Conservation (phyloP, 2,113 vertebrate species). For the Lucifuga dentata region DNA sequence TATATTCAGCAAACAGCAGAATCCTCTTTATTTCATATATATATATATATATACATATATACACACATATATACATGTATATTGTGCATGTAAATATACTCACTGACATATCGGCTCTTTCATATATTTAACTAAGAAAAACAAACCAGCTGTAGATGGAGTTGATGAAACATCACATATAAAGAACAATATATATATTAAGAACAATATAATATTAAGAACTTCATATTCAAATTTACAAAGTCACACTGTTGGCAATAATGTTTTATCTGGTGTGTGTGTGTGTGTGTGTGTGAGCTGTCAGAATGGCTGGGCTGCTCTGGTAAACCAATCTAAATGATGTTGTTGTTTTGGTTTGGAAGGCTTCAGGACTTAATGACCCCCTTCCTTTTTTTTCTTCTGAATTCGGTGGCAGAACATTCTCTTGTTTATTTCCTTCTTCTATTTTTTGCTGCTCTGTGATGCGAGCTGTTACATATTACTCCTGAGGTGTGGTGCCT, state of each 20-base stretch:
- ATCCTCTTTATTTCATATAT: no score
- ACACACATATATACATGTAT: no score
- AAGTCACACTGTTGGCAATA: not conserved
- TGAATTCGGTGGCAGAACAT: constrained; percentile 66
- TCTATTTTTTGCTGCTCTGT: constrained; percentile 44
- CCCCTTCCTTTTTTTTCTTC: constrained; percentile 25
- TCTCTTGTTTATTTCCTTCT: constrained; percentile 71
- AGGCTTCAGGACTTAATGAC: constrained; percentile 59
- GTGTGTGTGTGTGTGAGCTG: constrained; percentile 54
- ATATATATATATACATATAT: no score
- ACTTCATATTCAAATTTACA: not conserved
- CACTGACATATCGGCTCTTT: no score
- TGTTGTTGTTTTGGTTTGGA: constrained; percentile 75
- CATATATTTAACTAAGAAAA: no score
- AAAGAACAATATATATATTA: not conserved
- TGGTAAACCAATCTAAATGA: constrained; percentile 65
- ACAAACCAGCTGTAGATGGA: no score
- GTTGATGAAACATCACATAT: no score
- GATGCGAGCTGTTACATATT: constrained; percentile 78
- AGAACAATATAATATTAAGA: not conserved
- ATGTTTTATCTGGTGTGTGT: constrained; percentile 38
- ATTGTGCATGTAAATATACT: no score
- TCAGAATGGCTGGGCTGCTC: constrained; percentile 60
- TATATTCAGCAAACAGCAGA: no score
- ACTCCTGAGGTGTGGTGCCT: constrained; percentile 83